phyloP scores from a whole-genome alignment of 2,888 invertebrate genomes.

The Xanthia icteritia region DNA sequence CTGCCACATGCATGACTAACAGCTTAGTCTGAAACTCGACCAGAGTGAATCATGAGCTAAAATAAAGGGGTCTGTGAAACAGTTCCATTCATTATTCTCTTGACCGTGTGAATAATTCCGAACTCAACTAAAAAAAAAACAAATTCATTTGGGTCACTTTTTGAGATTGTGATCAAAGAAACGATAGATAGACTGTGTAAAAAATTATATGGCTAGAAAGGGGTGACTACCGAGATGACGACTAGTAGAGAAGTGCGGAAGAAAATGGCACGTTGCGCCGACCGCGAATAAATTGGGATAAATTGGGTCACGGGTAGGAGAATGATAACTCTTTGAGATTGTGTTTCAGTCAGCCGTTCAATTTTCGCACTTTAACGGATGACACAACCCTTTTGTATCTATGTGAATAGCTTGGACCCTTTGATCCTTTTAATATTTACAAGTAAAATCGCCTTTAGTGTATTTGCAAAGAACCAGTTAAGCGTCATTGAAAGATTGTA shows the following conservation, averaged over 20 bases:
- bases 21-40: slow-evolving; percentile 38
- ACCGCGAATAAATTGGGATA: not conserved
- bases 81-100: slow-evolving; percentile 33
- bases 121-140: not conserved
- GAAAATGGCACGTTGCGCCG: not conserved
- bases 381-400: not conserved
- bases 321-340: not conserved
- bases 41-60: slow-evolving; percentile 42
- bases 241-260: not conserved
- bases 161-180: not conserved
- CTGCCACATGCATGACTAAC: slow-evolving; percentile 51
- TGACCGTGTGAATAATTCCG: slow-evolving; percentile 26
- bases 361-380: not conserved
- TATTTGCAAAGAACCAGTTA: not conserved
- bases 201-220: not conserved
- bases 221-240: not conserved
- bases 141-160: not conserved
- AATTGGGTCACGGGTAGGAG: not conserved
- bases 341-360: not conserved
- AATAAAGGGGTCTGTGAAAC: slow-evolving; percentile 26
- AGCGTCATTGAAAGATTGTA: not conserved
- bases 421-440: not conserved
- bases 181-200: not conserved
- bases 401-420: not conserved
- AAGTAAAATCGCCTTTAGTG: not conserved